Evolutionary conservation across 2,113 vertebrate genomes (phyloP).

Genomic region (Marmota flaviventris): DNA sequence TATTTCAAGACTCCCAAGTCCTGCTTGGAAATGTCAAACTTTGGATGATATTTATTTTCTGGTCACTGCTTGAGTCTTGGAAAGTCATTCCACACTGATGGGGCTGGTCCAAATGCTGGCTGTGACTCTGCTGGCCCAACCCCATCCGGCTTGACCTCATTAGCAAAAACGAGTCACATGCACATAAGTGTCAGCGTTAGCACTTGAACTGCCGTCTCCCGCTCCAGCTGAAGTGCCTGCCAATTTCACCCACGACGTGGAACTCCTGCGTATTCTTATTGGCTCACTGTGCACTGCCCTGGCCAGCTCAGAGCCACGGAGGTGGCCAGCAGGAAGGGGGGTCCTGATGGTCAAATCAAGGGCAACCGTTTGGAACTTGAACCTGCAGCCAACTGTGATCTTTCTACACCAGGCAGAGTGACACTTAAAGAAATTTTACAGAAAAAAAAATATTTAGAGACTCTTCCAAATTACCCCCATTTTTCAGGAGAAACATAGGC

Average conservation of each 20-base stretch:
- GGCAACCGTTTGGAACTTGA: not conserved
- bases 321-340: not conserved
- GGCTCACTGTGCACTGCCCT: not conserved
- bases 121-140: not conserved
- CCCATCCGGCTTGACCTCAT: not conserved
- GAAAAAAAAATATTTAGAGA: not conserved
- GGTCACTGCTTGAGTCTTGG: not conserved
- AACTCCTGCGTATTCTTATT: not conserved
- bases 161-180: not conserved
- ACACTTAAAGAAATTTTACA: not conserved
- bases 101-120: not conserved
- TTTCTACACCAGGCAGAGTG: not conserved
- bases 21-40: not conserved
- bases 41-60: not conserved
- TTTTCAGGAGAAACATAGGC: not conserved
- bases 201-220: too few species aligned
- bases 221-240: too few species aligned
- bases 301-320: not conserved
- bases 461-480: not conserved
- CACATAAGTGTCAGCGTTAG: too few species aligned
- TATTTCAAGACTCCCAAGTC: not conserved
- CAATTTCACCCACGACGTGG: not conserved
- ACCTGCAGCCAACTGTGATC: accelerated
- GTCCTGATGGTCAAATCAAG: not conserved
- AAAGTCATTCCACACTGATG: not conserved